phyloP scores from a whole-genome alignment of 2,113 vertebrate genomes.

The Rhinichthys klamathensis region DNA sequence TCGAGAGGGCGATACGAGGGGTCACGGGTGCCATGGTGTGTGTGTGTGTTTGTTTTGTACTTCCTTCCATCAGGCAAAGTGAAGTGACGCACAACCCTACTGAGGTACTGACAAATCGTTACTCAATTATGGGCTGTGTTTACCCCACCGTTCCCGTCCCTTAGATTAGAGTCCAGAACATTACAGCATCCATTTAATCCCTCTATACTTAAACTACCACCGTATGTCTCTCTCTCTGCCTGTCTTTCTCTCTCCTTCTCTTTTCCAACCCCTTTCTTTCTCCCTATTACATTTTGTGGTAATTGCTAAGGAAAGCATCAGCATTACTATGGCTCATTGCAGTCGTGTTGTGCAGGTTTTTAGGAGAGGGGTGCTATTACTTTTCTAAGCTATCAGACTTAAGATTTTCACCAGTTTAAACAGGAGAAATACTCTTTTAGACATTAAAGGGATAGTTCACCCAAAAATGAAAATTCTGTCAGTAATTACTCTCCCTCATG shows the following conservation, averaged over 20 bases:
- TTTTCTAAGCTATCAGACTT: background rate
- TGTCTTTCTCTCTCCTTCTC: background rate
- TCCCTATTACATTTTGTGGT: background rate
- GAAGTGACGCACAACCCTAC: conserved; percentile 53
- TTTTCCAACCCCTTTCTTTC: background rate
- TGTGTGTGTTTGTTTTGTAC: conserved; percentile 28
- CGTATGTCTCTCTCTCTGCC: background rate
- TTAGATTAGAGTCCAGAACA: conserved; percentile 43
- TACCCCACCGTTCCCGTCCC: conserved; percentile 31
- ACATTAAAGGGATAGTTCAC: too few relatives aligned
- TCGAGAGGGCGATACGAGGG: conserved; percentile 20
- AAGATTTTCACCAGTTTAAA: background rate
- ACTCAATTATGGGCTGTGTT: conserved; percentile 53
- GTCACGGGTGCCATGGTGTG: conserved; percentile 14
- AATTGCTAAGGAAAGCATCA: conserved; percentile 19
- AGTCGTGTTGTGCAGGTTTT: background rate
- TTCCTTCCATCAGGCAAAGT: conserved; percentile 45
- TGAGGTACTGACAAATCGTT: conserved; percentile 48
- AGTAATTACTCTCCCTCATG: too few relatives aligned
- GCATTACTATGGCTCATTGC: background rate
- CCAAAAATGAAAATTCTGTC: too few relatives aligned
- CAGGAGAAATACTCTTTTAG: background rate
- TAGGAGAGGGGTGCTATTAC: background rate
- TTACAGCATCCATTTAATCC: conserved; percentile 46
- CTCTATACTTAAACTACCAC: background rate